A percentile compares a stretch with the other conserved stretches of the same genome.
These are phyloP conservation scores for Hedya salicella DNA, from an alignment of 2,888 invertebrate species.

Conservation along the genomic window DNA sequence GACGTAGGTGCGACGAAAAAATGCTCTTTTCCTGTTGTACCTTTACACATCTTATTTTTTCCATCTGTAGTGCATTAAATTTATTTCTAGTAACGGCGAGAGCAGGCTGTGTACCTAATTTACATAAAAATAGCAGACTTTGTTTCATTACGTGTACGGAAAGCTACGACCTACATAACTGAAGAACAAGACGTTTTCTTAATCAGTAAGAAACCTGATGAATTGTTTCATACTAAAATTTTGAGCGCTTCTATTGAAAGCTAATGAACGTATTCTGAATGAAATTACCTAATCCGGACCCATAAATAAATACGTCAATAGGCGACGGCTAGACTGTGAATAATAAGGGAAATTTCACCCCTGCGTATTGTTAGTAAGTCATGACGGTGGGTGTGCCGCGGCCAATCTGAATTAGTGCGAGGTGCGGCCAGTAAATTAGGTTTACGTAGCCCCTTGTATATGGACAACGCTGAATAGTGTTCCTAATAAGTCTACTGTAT, in stretches of 20 bases:
- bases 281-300: neutral
- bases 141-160: too few relatives aligned
- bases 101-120: too few relatives aligned
- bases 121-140: too few relatives aligned
- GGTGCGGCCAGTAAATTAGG: slow-evolving; percentile 39
- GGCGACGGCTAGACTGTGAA: slow-evolving; percentile 27
- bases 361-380: slow-evolving; percentile 33
- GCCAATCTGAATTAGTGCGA: slow-evolving; percentile 34
- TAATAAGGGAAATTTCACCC: slow-evolving; percentile 35
- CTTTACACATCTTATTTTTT: too few relatives aligned
- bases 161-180: too few relatives aligned
- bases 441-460: slow-evolving; percentile 1
- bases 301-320: neutral
- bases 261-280: neutral
- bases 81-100: too few relatives aligned
- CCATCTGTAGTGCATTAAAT: too few relatives aligned
- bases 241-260: neutral
- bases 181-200: too few relatives aligned
- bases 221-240: neutral
- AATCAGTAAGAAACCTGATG: neutral
- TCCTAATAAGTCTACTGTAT: neutral
- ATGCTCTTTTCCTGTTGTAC: too few relatives aligned
- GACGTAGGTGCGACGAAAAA: too few relatives aligned
- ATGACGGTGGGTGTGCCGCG: slow-evolving; percentile 19
- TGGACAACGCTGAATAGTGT: slow-evolving; percentile 8